Conservation (phyloP, 2,113 vertebrate genomes). For the Alligator mississippiensis region DNA sequence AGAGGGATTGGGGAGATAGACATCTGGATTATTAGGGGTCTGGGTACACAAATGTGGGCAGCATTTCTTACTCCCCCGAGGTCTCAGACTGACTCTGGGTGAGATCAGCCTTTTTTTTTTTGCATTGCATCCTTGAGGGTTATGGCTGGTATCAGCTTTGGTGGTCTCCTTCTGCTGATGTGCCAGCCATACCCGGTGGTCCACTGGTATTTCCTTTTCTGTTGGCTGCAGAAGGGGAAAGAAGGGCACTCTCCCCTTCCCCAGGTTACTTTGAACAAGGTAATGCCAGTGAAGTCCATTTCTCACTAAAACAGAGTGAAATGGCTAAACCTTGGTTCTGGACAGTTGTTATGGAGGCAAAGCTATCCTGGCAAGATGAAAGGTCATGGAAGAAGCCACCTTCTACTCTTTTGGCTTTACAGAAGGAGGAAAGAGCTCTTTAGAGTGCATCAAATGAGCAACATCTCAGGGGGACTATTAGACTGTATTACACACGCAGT, state of each 20-base stretch:
- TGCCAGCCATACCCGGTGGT: constrained; percentile 2
- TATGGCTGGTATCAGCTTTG: constrained; percentile 18
- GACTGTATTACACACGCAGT: background rate
- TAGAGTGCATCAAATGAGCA: background rate
- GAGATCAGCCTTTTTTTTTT: constrained; percentile 35
- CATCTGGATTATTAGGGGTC: no score
- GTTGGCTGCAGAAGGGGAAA: background rate
- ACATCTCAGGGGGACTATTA: background rate
- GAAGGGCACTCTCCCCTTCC: background rate
- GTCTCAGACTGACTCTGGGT: background rate
- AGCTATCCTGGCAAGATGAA: background rate
- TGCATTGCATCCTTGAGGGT: constrained; percentile 11
- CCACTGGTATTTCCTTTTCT: background rate
- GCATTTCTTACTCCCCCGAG: background rate
- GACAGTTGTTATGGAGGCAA: background rate
- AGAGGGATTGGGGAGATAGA: background rate
- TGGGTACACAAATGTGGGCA: background rate
- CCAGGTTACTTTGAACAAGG: background rate
- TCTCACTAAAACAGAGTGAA: background rate
- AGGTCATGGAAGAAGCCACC: background rate
- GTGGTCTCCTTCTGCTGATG: background rate
- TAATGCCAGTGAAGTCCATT: background rate
- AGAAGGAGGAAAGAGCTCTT: background rate
- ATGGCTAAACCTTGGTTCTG: background rate
- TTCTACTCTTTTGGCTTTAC: background rate